Base-by-base conservation (phyloP, 2,113 vertebrate species). In the Eptesicus fuscus region DNA sequence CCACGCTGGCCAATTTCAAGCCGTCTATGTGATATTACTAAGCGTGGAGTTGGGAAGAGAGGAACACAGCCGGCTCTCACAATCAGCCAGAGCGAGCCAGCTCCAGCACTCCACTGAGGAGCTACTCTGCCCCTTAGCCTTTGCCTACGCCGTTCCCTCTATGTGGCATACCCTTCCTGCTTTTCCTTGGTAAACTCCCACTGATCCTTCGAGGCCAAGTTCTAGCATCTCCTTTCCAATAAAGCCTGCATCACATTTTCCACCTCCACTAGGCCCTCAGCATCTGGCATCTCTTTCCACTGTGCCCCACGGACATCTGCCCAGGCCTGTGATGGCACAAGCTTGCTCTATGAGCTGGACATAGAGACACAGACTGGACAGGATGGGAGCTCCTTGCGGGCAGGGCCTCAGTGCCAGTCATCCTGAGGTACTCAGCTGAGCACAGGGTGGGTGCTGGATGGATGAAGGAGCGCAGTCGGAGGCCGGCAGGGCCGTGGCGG, bases 191-290 rank as follows among this genome's bases (percentile, higher is more conserved):
- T 14, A 28, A 83, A 49, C 28, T 53, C 77, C 83, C 67, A 63
- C 7, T 40, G 10, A 84, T 37, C 32, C 47, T 53, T 28, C 7
- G 10, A 88, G 22, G 44, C 35, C 65, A 56, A 6, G 30, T 28
- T 83, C 59, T 67, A 85, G 42, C 44, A 85, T 37, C 59, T 65
- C 49, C 23, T 93, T 93, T 56, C 90, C 30, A 44, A 2, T 42
- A 79, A 91, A 73, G 56, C 18, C 16, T n/a, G 59, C 12, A n/a
- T 83, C 51, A 42, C 91, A 61, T 40, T 53, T 83, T 17, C 17
- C 7, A 42, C 22, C 65, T 83, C 23, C 18, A 13, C 30, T 37
- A 69, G 63, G 20, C 86, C 35, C 4, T 40, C 9, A 28, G 28
- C 25, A 77, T 9, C 9, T 0, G 35, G n/a, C 5, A 0, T 82